A percentile compares a stretch with the other conserved stretches of the same genome.
phyloP scores from a whole-genome alignment of 2,113 vertebrate species.

The Chaenocephalus aceratus region DNA sequence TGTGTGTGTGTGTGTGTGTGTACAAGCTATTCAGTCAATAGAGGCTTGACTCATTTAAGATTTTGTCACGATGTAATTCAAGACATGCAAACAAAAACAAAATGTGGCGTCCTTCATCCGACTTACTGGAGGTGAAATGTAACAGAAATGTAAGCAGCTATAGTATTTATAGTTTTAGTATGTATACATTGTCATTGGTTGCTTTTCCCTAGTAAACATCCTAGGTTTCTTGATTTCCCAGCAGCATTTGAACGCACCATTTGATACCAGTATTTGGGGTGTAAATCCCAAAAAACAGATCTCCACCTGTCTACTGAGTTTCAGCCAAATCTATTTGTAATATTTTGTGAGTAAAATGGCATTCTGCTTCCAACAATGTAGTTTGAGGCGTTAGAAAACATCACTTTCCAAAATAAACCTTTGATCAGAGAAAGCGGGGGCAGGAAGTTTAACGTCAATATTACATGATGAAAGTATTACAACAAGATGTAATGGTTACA shows the following conservation, averaged over 20 bases:
- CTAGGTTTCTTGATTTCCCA: neutral
- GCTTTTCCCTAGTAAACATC: neutral
- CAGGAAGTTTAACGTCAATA: slow-evolving; percentile 4
- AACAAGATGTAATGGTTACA: neutral
- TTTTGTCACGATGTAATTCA: too few species aligned
- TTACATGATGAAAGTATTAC: neutral
- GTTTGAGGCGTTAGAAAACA: neutral
- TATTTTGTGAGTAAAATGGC: neutral
- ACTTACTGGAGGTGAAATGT: too few species aligned
- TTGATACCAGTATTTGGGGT: neutral
- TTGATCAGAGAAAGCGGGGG: neutral
- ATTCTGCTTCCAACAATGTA: neutral
- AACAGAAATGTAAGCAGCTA: too few species aligned
- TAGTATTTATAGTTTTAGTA: too few species aligned
- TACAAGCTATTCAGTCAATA: too few species aligned
- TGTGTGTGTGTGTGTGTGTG: too few species aligned
- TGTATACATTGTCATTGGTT: too few species aligned
- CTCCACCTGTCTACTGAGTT: too few species aligned
- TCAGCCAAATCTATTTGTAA: neutral
- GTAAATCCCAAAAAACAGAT: too few species aligned
- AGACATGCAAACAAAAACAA: too few species aligned
- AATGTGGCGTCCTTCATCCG: too few species aligned
- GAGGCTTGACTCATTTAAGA: too few species aligned
- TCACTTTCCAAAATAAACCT: neutral
- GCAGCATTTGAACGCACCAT: neutral